Evolutionary conservation across 2,113 vertebrate genomes (phyloP).

Genomic region (Puffinus mauretanicus): DNA sequence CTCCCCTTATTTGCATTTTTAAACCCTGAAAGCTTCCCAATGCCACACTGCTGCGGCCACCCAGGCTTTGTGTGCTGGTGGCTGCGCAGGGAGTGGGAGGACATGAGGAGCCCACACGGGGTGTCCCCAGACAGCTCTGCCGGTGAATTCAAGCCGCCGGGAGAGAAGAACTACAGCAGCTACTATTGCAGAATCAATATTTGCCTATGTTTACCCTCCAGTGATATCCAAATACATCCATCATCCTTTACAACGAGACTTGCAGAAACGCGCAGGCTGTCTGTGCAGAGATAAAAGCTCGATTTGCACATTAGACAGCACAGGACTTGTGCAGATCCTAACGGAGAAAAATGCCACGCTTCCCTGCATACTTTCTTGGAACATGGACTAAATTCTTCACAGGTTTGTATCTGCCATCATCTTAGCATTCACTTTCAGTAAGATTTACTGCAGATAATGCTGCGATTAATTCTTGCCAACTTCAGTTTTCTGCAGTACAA

Average conservation of each 20-base stretch:
- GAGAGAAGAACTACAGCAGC: neutral
- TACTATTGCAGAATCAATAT: neutral
- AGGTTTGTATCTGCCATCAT: neutral
- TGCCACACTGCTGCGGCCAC: neutral
- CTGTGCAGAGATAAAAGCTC: neutral
- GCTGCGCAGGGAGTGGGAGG: neutral
- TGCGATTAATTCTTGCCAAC: too few species aligned
- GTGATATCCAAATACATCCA: neutral
- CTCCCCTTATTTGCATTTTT: neutral
- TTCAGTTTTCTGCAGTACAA: neutral
- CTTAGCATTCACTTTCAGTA: neutral
- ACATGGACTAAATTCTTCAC: neutral
- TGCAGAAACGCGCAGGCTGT: rapidly evolving
- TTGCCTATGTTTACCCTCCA: neutral
- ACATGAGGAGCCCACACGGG: rapidly evolving
- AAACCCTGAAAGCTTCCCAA: neutral
- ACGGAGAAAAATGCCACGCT: rapidly evolving
- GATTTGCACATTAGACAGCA: neutral
- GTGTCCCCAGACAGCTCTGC: neutral
- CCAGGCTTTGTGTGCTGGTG: neutral
- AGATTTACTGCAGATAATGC: neutral
- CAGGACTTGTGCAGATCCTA: rapidly evolving
- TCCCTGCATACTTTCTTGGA: neutral
- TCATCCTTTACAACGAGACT: neutral
- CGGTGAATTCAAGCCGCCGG: rapidly evolving